Conservation (phyloP, 1,140 invertebrate genomes). For the Drosophila nikananu region DNA sequence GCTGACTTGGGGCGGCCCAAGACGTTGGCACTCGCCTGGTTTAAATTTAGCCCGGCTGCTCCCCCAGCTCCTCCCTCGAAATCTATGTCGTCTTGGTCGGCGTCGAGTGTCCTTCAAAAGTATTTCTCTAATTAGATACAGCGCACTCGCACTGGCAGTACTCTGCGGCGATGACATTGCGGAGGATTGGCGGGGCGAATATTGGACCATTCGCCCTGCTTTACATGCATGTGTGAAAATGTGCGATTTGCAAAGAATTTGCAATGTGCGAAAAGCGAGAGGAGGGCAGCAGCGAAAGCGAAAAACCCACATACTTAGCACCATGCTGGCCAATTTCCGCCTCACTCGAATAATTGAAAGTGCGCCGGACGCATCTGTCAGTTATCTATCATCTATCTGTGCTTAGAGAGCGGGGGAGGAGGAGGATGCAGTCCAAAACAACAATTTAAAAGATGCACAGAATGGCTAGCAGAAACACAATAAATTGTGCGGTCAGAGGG, state of each 20-base stretch:
- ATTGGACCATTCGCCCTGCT: slow-evolving; percentile 54
- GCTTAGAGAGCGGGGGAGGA: neutral
- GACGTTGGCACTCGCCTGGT: slow-evolving; percentile 56
- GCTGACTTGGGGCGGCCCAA: slow-evolving; percentile 36
- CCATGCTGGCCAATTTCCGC: slow-evolving; percentile 46
- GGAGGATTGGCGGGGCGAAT: neutral
- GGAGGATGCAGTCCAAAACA: neutral
- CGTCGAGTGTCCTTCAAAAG: slow-evolving; percentile 82
- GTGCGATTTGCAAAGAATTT: slow-evolving; percentile 55
- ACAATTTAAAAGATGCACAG: neutral
- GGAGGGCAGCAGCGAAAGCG: slow-evolving; percentile 28
- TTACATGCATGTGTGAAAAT: slow-evolving; percentile 63
- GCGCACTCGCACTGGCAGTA: slow-evolving; percentile 30
- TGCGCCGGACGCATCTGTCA: slow-evolving; percentile 46
- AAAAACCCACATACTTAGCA: slow-evolving; percentile 39
- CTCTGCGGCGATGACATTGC: slow-evolving; percentile 42
- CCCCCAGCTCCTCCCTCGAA: slow-evolving; percentile 16
- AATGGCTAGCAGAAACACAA: slow-evolving; percentile 1
- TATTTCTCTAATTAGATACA: slow-evolving; percentile 81
- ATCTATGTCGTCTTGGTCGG: slow-evolving; percentile 62
- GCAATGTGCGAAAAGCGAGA: slow-evolving; percentile 39
- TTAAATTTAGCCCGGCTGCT: slow-evolving; percentile 63
- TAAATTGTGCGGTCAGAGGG: slow-evolving; percentile 11
- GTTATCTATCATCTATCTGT: slow-evolving; percentile 41
- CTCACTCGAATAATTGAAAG: slow-evolving; percentile 45